phyloP scores from a whole-genome alignment of 2,888 invertebrate species.

The Mimumesa dahlbomi region DNA sequence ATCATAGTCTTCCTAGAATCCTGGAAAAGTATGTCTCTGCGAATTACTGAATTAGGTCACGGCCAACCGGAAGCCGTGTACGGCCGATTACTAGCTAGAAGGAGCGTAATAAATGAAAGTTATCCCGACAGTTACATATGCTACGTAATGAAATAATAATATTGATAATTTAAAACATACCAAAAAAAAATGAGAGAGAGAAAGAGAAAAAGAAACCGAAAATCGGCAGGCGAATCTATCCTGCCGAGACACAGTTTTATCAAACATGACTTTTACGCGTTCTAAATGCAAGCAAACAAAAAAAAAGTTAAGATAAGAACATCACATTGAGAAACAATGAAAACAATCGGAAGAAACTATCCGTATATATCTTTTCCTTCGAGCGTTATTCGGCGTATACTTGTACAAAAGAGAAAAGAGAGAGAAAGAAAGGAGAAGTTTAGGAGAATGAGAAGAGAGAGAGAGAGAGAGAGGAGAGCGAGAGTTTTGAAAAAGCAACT shows the following conservation, averaged over 20 bases:
- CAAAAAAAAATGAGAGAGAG: too few relatives aligned
- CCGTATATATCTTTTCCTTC: constrained; percentile 16
- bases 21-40: constrained; percentile 28
- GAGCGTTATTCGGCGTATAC: constrained; percentile 22
- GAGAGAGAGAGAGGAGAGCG: background rate
- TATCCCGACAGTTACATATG: constrained; percentile 14
- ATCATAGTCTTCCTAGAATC: constrained; percentile 79
- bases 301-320: too few relatives aligned
- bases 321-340: too few relatives aligned
- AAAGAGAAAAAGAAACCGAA: background rate
- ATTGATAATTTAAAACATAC: constrained; percentile 14
- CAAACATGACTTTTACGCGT: constrained; percentile 30
- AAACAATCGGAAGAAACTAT: too few relatives aligned
- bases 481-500: too few relatives aligned
- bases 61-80: constrained; percentile 17
- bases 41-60: constrained; percentile 12
- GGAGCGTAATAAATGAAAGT: constrained; percentile 28
- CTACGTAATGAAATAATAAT: constrained; percentile 2
- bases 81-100: constrained; percentile 14
- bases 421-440: background rate
- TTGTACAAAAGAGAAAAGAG: constrained; percentile 35
- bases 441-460: background rate
- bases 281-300: constrained; percentile 1
- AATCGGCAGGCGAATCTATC: constrained; percentile 16
- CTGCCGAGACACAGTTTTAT: constrained; percentile 23